Base-by-base conservation (phyloP, 2,888 invertebrate species). In the Hydroisotoma schaefferi region DNA sequence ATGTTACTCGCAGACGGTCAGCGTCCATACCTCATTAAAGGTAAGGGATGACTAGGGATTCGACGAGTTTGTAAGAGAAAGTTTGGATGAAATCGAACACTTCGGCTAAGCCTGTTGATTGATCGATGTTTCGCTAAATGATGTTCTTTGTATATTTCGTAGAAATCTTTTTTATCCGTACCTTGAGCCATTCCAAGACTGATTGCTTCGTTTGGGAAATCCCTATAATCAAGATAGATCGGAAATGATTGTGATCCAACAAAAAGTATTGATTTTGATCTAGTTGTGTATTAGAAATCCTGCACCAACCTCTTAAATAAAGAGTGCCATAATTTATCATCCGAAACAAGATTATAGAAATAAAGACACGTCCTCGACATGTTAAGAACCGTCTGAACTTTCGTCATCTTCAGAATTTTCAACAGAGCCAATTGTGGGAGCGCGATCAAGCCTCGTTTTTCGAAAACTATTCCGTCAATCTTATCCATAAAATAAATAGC, bases 121-220 rank as follows among this genome's bases (percentile, higher is more conserved):
- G 37, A 4, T 22, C 51, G 33, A 20, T 52, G 37, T 22, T 52
- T 52, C 2, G 37, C n/a, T 6, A 29, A 4, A 37, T 52, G 37
- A 20, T 52, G 29, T 33, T 52, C 22, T 33, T 20, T 52, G 37
- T 52, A 52, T 20, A 52, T 6, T 8, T 52, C 51, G 25, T 52
- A 52, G 23, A 28, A 52, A 20, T 52, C 37, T 22, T 27, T 20
- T 22, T 52, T 20, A 5, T 8, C 6, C 20, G 26, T 18, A 49
- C 2, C 5, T 4, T 46, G 18, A 46, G 46, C 28, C 2, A 28
- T 6, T 27, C 49, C 49, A 5, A 25, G 46, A 4, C n/a, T 26
- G 18, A 26, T 15, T 3, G 5, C 4, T 2, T 33, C 37, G 22
- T 29, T 5, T 37, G 51, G 37, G 23, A 52, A 52, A 20, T 52